Base-by-base conservation (phyloP, 2,797 vertebrate genomes). In the Acropternis orthonyx region DNA sequence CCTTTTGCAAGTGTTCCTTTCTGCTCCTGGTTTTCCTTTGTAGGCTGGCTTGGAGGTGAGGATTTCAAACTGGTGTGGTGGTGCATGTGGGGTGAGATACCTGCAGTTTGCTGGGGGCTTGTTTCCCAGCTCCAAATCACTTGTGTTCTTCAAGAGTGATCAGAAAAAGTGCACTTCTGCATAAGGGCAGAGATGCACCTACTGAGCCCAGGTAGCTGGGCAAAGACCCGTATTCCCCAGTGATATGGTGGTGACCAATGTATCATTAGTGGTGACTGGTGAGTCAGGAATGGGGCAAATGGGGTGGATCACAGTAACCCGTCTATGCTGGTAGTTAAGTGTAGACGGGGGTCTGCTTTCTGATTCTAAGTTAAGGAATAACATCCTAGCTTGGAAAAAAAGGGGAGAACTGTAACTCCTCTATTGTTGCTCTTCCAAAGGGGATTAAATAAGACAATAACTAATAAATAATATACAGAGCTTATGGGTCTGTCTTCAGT, bases 371-470 rank as follows among this genome's bases (percentile, higher is more conserved):
- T 76, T 67, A 69, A 92, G 56, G 36, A 91, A 39, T 74, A 96
- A 51, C 62, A 85, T 75, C 67, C 58, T 62, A 68, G 56, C 65
- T 89, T 80, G 59, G 62, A 8, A 91, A 67, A 89, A 68, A 88
- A 34, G 23, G 9, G 32, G n/a, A 78, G 66, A 88, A 68, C 77
- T 92, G 16, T 72, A 90, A 49, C 52, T 88, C 28, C 54, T 81
- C 93, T 96, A 93, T 93, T 96, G 93, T 94, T 96, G 95, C 43
- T 36, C 86, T 92, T 97, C 88, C 83, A 93, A 90, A 88, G 56
- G 59, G 94, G 83, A 95, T 95, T 96, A 94, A 96, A 74, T 82
- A 76, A 86, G 94, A 96, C 89, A 96, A 88, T 96, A 95, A 89
- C 88, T 85, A 95, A 91, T 95, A 95, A 96, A 94, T 91, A 94